Percentiles rank a stretch among this genome's conserved stretches.
Evolutionary conservation across 2,888 invertebrate genomes (phyloP).

Genomic region (Yponomeuta evonymella): DNA sequence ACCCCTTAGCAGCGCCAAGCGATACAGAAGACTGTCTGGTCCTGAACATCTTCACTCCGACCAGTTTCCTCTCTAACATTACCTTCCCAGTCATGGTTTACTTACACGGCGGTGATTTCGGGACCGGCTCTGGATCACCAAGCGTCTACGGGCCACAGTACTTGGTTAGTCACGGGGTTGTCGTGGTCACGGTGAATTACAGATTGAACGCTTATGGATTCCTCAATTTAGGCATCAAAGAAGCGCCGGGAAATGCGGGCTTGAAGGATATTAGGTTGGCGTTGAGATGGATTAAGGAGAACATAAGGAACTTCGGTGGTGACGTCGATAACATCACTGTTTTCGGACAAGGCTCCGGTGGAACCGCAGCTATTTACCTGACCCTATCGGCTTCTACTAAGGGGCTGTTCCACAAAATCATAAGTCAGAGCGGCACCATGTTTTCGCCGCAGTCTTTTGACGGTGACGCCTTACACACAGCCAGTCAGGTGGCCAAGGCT

Average conservation of each 20-base stretch:
- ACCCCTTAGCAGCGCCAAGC: conserved; percentile 54
- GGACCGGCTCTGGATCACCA: conserved; percentile 58
- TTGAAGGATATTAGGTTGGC: conserved; percentile 66
- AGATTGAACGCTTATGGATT: conserved; percentile 67
- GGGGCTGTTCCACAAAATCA: conserved; percentile 58
- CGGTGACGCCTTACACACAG: conserved; percentile 44
- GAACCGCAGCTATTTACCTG: conserved; percentile 55
- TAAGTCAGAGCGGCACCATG: conserved; percentile 57
- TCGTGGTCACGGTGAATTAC: conserved; percentile 70
- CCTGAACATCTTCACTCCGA: conserved; percentile 59
- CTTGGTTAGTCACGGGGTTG: conserved; percentile 53
- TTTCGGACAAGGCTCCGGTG: conserved; percentile 66
- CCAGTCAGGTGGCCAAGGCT: conserved; percentile 57
- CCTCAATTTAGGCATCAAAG: conserved; percentile 52
- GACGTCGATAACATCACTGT: conserved; percentile 63
- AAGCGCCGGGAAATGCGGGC: conserved; percentile 68
- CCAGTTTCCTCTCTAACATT: conserved; percentile 31
- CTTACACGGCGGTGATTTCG: conserved; percentile 71
- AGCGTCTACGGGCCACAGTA: conserved; percentile 65
- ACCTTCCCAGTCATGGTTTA: conserved; percentile 61
- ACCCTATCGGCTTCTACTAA: conserved; percentile 57
- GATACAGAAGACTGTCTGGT: conserved; percentile 67
- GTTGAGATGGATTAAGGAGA: conserved; percentile 59
- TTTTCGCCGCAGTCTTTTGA: conserved; percentile 60
- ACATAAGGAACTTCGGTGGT: conserved; percentile 56